Conservation (phyloP, 2,113 vertebrate species). For the Neolamprologus falcicula region DNA sequence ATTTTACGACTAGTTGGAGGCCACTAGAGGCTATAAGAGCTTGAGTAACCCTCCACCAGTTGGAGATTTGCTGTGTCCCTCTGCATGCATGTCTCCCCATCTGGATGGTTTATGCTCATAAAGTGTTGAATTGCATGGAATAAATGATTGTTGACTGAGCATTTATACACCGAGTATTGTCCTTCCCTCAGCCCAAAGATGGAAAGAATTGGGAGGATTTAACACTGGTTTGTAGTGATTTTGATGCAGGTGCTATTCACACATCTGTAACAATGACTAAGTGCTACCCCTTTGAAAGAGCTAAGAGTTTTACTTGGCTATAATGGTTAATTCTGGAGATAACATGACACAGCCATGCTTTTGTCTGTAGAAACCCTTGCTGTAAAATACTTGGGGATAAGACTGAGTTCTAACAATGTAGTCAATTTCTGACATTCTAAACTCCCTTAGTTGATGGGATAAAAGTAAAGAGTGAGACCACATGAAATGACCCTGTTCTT, state of each 20-base stretch:
- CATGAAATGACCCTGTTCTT: background rate
- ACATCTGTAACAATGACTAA: background rate
- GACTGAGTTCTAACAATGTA: background rate
- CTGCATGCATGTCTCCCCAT: background rate
- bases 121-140: background rate
- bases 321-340: background rate
- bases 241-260: background rate
- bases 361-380: background rate
- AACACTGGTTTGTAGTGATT: background rate
- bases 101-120: background rate
- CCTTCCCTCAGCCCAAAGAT: background rate
- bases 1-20: background rate
- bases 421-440: background rate
- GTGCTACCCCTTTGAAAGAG: background rate
- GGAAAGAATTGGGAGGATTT: background rate
- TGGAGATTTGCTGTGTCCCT: background rate
- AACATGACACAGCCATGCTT: background rate
- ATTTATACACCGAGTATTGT: rapidly evolving
- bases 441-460: background rate
- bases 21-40: rapidly evolving
- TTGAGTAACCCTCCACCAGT: background rate
- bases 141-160: background rate
- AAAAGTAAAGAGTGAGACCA: background rate
- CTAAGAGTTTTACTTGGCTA: background rate
- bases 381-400: background rate